Conservation (phyloP, 2,797 vertebrate genomes). For the Hydrolagus colliei region DNA sequence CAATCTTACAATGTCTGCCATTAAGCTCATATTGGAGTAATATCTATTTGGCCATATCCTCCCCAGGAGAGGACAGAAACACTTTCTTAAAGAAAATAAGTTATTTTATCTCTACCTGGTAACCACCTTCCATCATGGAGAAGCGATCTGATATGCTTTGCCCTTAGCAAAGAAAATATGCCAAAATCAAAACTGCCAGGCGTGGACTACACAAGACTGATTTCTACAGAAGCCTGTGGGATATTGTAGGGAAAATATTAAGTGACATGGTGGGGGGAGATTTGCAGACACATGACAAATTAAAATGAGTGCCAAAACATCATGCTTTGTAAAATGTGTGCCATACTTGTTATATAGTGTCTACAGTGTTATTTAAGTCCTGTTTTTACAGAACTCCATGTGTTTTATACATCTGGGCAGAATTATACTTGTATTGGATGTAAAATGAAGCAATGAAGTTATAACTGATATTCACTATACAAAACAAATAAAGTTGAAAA, state of each 20-base stretch:
- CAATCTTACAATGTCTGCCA: no score
- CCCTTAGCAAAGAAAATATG: neutral
- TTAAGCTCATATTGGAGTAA: neutral
- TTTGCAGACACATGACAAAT: slow-evolving; percentile 20
- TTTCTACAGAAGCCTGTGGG: slow-evolving; percentile 14
- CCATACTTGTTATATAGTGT: slow-evolving; percentile 30
- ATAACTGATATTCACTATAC: slow-evolving; percentile 54
- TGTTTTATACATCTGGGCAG: slow-evolving; percentile 33
- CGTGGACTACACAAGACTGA: neutral
- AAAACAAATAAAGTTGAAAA: slow-evolving; percentile 38
- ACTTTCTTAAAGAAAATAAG: neutral
- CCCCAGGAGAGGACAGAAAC: neutral
- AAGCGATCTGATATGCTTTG: neutral
- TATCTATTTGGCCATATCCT: neutral
- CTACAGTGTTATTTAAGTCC: slow-evolving; percentile 28
- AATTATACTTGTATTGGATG: slow-evolving; percentile 47
- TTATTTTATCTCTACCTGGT: neutral
- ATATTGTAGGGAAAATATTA: slow-evolving; percentile 1
- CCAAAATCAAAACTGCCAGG: slow-evolving; percentile 13
- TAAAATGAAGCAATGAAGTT: slow-evolving; percentile 46
- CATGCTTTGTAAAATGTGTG: slow-evolving; percentile 31
- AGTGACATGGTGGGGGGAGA: neutral
- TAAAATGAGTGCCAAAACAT: slow-evolving; percentile 30
- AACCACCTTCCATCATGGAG: neutral
- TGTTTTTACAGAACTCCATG: slow-evolving; percentile 31